Percentiles rank a stretch among this genome's conserved stretches.
phyloP scores from a whole-genome alignment of 2,888 invertebrate genomes.

The Dicyrtomina minuta region DNA sequence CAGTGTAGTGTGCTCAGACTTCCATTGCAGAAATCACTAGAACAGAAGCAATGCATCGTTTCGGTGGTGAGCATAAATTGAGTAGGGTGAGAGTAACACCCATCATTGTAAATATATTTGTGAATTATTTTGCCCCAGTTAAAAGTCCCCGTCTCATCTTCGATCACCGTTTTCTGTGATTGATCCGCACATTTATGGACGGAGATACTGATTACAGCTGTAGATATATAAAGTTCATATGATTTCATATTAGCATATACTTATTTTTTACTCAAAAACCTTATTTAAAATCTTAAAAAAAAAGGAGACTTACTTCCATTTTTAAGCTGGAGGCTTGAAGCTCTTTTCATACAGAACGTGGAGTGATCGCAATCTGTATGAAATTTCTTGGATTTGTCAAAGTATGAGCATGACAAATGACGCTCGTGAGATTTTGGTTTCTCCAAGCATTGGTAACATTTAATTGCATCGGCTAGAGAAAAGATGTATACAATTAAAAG shows the following conservation, averaged over 20 bases:
- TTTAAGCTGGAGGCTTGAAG: slow-evolving; percentile 66
- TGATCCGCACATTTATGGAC: slow-evolving; percentile 50
- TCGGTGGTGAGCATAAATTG: slow-evolving; percentile 48
- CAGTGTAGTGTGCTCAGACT: neutral
- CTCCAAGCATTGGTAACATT: slow-evolving; percentile 72
- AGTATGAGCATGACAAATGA: slow-evolving; percentile 72
- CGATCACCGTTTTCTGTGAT: slow-evolving; percentile 46
- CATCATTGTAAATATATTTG: slow-evolving; percentile 45
- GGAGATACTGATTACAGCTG: slow-evolving; percentile 42
- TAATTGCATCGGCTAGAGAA: slow-evolving; percentile 57
- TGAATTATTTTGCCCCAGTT: slow-evolving; percentile 46
- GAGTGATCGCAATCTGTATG: slow-evolving; percentile 76
- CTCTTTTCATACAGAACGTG: slow-evolving; percentile 79
- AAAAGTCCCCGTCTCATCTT: slow-evolving; percentile 46
- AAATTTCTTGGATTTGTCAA: slow-evolving; percentile 67
- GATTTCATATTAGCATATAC: neutral
- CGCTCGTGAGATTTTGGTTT: slow-evolving; percentile 65
- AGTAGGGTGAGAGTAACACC: slow-evolving; percentile 42
- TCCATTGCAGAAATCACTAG: slow-evolving; percentile 56
- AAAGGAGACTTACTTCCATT: slow-evolving; percentile 67
- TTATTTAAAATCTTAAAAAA: neutral
- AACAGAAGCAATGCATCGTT: slow-evolving; percentile 47
- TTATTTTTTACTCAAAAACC: neutral
- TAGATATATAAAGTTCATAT: neutral
- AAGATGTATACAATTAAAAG: slow-evolving; percentile 44